phyloP scores from a whole-genome alignment of 1,140 invertebrate genomes.

The Zophobas atratus region DNA sequence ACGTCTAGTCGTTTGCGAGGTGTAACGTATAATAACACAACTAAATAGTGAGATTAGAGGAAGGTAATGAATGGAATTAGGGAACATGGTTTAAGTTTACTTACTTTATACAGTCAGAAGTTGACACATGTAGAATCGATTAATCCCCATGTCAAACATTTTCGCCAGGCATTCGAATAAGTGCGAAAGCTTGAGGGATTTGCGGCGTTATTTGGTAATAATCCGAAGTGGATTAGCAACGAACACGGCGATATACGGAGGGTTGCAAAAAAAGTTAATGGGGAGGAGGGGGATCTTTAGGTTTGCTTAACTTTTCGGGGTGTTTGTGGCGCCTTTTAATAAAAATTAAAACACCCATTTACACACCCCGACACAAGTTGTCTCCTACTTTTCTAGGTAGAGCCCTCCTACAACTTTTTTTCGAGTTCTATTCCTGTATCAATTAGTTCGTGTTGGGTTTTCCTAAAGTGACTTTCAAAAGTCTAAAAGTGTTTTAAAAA shows the following conservation, averaged over 20 bases:
- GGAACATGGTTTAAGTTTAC: conserved; percentile 35
- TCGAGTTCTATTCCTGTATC: no score
- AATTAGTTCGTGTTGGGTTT: no score
- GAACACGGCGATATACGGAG: background rate
- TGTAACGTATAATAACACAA: conserved; percentile 7
- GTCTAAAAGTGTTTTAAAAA: no score
- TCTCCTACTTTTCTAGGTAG: no score
- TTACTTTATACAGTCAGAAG: conserved; percentile 18
- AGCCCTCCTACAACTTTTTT: no score
- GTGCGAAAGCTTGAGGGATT: conserved; percentile 16
- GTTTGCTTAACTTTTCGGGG: no score
- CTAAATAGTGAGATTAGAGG: conserved; percentile 37
- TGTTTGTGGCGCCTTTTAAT: no score
- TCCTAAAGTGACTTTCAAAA: no score
- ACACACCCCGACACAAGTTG: no score
- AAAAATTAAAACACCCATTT: no score
- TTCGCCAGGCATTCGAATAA: conserved; percentile 28
- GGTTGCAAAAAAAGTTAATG: no score
- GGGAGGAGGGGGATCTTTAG: no score
- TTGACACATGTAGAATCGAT: conserved; percentile 42
- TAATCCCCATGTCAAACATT: conserved; percentile 37
- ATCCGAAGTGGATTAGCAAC: conserved; percentile 14
- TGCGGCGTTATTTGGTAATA: conserved; percentile 33
- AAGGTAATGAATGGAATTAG: conserved; percentile 36
- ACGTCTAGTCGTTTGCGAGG: background rate